Base-by-base conservation (phyloP, 2,113 vertebrate species). In the Plestiodon gilberti region DNA sequence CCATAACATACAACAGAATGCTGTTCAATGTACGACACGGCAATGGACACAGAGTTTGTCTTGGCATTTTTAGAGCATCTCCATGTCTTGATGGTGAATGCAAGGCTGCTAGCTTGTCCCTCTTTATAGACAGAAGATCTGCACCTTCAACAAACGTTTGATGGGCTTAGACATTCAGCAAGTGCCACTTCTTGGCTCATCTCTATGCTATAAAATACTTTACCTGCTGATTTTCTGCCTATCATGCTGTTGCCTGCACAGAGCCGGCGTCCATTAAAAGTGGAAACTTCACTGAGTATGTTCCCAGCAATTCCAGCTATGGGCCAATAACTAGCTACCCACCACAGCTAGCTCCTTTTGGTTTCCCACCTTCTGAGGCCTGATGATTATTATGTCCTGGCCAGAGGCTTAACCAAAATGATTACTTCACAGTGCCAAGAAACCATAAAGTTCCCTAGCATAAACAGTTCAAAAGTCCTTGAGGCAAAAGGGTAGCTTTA, bases 351-450 rank as follows among this genome's bases (percentile, higher is more conserved):
- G 3, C 25, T 2, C 20, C n/a, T 67, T 6, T 3, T 83, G 74
- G 3, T 35, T 90, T 86, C 87, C 1, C 0, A 22, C 64, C 89
- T 81, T 8, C 77, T 86, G 64, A 75, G 59, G 87, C 11, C 13
- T 35, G 13, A 43, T 78, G n/a, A 23, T 73, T 3, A 38, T 61
- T 61, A 28, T 70, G 71, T 65, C 3, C 52, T 67, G 25, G 9
- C 62, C 71, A 84, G 40, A 89, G 64, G 85, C 0, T 6, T 71
- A 87, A 86, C 2, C 48, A 88, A 73, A 88, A 75, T 59, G 14
- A 40, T 62, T 83, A 81, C 0, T 0, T 33, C 1, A 2, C 4
- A 67, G 52, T 33, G 30, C 23, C 35, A 88, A 22, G 23, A n/a
- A 84, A 67, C 9, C 55, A 82, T 18, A 33, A 76, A 2, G 57